Base-by-base conservation (phyloP, 2,113 vertebrate genomes). In the Sinocyclocheilus grahami region DNA sequence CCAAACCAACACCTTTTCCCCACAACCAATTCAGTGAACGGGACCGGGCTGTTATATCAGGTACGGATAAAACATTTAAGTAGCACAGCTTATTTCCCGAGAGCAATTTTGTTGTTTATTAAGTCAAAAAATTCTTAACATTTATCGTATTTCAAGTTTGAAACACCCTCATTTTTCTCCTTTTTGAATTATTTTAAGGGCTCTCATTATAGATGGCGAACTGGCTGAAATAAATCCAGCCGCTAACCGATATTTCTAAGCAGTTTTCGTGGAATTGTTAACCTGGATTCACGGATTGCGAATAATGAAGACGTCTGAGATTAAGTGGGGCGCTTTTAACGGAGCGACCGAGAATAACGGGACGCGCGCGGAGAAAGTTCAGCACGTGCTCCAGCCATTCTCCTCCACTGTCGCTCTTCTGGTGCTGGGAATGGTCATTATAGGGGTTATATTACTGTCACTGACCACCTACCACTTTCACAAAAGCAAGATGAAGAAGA, bases 381-480 rank as follows among this genome's bases (percentile, higher is more conserved):
- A 95, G 88, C 96, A 94, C 90, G 91, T 97, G 90, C 95, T 97
- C 78, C 96, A 97, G 91, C 96, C 97, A 37, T 96, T 99, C 93
- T 99, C 97, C 9, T 99, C 98, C 90, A 96, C 97, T 33, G 89
- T 98, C 88, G 98, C 98, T 88, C 95, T 99, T 89, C 96, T 97
- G 83, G 96, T 99, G 90, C 94, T 99, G 88, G 96, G 98, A 91
- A 94, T 95, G 39, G 94, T 97, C 90, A 97, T 99, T 91, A 95
- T 96, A 92, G 97, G 97, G 92, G 93, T 99, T 92, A 89, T 99
- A 89, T 94, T 98, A 42, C 95, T 99, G 78, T 99, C 98, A 76
- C 95, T 99, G 88, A 96, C 96, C 91, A 99, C 98, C 85, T 98
- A 98, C 92, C 97, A 98, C 91, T 90, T 98, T 92, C 97, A 99